Base-by-base conservation (phyloP, 2,888 invertebrate genomes). In the Hoplodrina ambigua region DNA sequence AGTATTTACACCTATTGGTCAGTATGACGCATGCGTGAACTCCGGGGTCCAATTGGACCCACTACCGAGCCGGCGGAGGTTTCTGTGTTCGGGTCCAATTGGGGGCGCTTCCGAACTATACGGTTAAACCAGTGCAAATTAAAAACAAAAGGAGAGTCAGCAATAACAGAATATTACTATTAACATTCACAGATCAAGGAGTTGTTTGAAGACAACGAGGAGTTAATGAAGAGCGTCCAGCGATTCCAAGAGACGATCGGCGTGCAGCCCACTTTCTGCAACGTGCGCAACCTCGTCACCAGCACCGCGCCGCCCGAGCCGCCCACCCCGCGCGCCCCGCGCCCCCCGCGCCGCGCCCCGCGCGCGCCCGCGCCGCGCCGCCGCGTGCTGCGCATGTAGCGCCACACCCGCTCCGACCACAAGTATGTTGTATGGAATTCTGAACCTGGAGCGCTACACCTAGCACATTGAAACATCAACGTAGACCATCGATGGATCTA, bases 211-310 rank as follows among this genome's bases (percentile, higher is more conserved):
- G 92, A 91, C 84, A 94, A 96, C 87, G 92, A 92, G 69, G 94
- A 94, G 76, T 81, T 96, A 6, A 89, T 95, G 75, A 88, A 88
- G 72, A 90, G 92, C 53, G 88, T 96, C 53, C 90, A 87, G 33
- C 88, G 89, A 66, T 95, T 95, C 89, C 94, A 94, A 64, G 89
- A 91, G 83, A 93, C 88, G 30, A 93, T 94, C 78, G 93, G 93
- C 0, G 75, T 87, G 65, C 89, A 91, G 86, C 82, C 89, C 55
- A 85, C 89, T 55, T 87, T 92, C 82, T 94, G 94, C 17, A 95
- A 95, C 88, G 74, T 90, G 60, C 93, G 95, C 62, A 95, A 95
- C 88, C 89, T 95, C 30, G 94, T 95, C 78, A 94, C 94, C 53
- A 37, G 89, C 2, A 94, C 94, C 33, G 93, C 93, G 77, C 92